These are phyloP conservation scores for Misgurnus mizolepis DNA, from an alignment of 2,113 vertebrate genomes.

Conservation along the genomic window DNA sequence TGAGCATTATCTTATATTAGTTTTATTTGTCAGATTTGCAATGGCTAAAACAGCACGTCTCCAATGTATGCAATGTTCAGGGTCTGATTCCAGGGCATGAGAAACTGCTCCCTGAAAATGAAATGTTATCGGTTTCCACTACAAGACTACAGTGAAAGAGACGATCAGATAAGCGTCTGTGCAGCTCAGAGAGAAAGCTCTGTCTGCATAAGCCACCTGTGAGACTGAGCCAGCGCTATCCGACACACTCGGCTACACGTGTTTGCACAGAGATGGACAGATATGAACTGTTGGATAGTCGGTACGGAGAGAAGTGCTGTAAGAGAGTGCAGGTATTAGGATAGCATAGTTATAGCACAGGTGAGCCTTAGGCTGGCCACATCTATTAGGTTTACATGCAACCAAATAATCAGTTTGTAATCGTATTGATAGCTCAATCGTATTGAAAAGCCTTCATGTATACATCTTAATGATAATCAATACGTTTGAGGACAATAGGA, in stretches of 20 bases:
- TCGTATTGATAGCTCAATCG: too few relatives aligned
- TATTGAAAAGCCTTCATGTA: too few relatives aligned
- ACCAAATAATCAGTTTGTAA: too few relatives aligned
- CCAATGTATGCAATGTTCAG: background rate
- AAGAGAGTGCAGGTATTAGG: background rate
- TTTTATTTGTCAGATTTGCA: background rate
- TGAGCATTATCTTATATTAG: constrained; percentile 1
- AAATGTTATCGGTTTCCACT: constrained; percentile 10
- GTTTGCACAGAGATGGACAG: constrained; percentile 27
- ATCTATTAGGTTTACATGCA: too few relatives aligned
- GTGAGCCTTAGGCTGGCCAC: too few relatives aligned
- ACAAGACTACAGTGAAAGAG: constrained; percentile 8
- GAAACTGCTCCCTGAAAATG: background rate
- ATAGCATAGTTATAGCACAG: too few relatives aligned
- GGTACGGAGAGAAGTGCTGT: constrained; percentile 1
- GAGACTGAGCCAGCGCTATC: constrained; percentile 31
- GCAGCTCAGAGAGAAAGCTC: constrained; percentile 14
- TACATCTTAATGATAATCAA: too few relatives aligned
- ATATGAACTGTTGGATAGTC: constrained; percentile 11
- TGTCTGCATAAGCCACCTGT: constrained; percentile 27
- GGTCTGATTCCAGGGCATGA: constrained; percentile 21
- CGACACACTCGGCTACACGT: constrained; percentile 30
- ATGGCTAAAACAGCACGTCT: background rate
- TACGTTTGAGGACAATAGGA: too few relatives aligned
- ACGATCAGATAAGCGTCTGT: constrained; percentile 31